Conservation (phyloP, 1,140 invertebrate genomes). For the Tetramorium parvispinum region DNA sequence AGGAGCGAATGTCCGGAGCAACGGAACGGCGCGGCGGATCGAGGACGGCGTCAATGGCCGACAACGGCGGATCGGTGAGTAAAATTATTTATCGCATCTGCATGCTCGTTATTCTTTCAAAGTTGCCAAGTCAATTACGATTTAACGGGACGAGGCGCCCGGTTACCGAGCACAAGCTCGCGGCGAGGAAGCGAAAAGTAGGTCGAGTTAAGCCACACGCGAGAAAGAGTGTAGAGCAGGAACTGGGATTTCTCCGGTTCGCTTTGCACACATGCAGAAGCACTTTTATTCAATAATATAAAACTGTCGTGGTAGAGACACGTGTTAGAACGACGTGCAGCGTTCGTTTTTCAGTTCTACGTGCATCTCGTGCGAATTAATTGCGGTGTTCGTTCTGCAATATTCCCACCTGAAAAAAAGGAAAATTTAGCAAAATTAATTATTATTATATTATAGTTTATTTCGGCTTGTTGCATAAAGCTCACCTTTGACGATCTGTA, state of each 20-base stretch:
- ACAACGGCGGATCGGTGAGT: not conserved
- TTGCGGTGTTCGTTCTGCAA: conserved; percentile 53
- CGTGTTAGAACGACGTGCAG: conserved; percentile 28
- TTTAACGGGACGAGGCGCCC: not conserved
- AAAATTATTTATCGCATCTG: not conserved
- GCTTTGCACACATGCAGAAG: not conserved
- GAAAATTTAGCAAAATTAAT: not conserved
- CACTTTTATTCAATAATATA: conserved; percentile 30
- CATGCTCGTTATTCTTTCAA: not conserved
- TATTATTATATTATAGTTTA: not conserved
- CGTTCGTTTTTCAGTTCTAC: conserved; percentile 61
- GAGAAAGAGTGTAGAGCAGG: no score
- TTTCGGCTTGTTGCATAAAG: not conserved
- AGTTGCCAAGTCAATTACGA: not conserved
- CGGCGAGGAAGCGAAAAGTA: not conserved
- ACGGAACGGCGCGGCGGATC: not conserved
- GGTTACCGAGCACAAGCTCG: not conserved
- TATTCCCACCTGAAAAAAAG: conserved; percentile 72
- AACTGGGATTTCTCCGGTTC: not conserved
- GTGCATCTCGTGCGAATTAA: conserved; percentile 53
- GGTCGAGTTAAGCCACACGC: no score
- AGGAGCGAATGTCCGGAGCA: not conserved
- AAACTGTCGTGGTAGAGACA: not conserved
- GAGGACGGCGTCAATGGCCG: not conserved
- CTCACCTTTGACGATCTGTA: not conserved